Evolutionary conservation across 2,113 vertebrate genomes (phyloP).

Genomic region (Elachura formosa): DNA sequence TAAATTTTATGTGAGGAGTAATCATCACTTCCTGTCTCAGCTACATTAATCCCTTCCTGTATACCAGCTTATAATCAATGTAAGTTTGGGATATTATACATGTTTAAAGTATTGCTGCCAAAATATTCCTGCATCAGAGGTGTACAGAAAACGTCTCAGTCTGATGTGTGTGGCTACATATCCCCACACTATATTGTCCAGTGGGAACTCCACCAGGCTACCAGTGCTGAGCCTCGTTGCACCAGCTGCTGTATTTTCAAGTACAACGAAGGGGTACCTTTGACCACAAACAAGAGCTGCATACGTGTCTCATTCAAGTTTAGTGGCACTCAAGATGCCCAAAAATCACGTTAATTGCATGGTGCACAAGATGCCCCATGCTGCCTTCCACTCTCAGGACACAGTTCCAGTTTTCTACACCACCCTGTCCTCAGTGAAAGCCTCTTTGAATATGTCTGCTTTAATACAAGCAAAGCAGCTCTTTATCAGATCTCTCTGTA

Average conservation of each 20-base stretch:
- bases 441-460: background rate
- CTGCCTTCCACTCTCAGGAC: background rate
- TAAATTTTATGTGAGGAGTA: background rate
- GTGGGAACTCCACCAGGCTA: background rate
- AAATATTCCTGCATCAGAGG: background rate
- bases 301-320: background rate
- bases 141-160: fast-evolving
- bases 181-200: background rate
- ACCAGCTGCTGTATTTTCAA: background rate
- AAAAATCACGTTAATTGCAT: background rate
- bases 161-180: background rate
- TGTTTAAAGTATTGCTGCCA: background rate
- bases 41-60: background rate
- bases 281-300: background rate
- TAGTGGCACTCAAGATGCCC: background rate
- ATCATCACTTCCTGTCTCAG: background rate
- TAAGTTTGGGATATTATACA: background rate
- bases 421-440: background rate
- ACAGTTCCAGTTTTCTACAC: background rate
- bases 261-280: background rate
- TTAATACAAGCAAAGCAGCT: background rate
- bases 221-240: background rate
- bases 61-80: background rate
- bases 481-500: fast-evolving
- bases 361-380: background rate